A percentile compares a stretch with the other conserved stretches of the same genome.
phyloP scores from a whole-genome alignment of 2,113 vertebrate genomes.

The Anseranas semipalmata region DNA sequence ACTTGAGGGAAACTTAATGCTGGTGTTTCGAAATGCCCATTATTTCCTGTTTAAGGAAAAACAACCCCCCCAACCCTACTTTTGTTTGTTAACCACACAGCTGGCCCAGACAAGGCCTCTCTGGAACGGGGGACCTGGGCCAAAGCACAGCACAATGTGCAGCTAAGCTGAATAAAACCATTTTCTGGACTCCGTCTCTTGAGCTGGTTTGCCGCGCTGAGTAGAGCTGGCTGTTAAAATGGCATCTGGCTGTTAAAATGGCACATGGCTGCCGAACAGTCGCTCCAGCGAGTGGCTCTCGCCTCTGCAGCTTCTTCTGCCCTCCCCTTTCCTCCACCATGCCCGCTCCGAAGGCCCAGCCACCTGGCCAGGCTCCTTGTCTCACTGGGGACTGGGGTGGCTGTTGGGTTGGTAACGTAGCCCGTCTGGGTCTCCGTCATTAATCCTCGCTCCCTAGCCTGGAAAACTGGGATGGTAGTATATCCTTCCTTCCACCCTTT shows the following conservation, averaged over 20 bases:
- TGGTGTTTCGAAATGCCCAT: conserved; percentile 24
- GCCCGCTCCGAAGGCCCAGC: background rate
- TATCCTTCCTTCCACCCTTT: conserved; percentile 60
- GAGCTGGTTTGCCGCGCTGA: background rate
- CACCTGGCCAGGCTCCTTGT: accelerated
- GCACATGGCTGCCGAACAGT: background rate
- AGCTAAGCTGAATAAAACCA: background rate
- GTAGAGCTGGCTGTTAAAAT: conserved; percentile 31
- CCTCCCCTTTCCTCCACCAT: background rate
- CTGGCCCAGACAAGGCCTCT: background rate
- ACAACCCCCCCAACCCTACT: conserved; percentile 30
- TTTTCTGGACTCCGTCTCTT: background rate
- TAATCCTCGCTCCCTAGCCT: background rate
- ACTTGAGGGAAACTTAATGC: conserved; percentile 50
- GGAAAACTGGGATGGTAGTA: conserved; percentile 7
- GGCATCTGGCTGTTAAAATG: background rate
- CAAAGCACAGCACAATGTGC: background rate
- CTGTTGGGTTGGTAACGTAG: background rate
- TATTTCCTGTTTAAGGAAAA: conserved; percentile 34
- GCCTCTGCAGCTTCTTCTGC: background rate
- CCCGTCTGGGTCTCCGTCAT: background rate
- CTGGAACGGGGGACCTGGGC: background rate
- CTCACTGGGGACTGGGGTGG: background rate
- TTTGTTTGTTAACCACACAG: background rate
- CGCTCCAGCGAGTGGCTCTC: background rate